Percentiles rank a stretch among this genome's conserved stretches.
phyloP scores from a whole-genome alignment of 2,888 invertebrate species.

The Tromatobia lineatoria region DNA sequence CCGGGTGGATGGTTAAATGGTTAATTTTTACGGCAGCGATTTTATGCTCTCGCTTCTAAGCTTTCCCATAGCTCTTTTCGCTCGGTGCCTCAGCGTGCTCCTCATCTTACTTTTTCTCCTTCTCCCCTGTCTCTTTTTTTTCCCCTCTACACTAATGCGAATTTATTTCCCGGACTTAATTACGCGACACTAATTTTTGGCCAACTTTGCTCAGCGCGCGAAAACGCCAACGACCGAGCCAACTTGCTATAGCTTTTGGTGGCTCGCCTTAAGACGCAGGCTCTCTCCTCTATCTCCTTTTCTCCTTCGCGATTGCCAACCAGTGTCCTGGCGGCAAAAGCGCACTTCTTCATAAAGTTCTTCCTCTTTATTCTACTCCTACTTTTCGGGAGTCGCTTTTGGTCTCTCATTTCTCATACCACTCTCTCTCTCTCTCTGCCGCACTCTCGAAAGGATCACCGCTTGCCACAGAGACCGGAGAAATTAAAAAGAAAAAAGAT shows the following conservation, averaged over 20 bases:
- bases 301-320: slow-evolving; percentile 42
- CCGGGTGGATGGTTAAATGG: slow-evolving; percentile 79
- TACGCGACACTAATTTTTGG: slow-evolving; percentile 84
- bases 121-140: slow-evolving; percentile 48
- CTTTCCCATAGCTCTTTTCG: slow-evolving; percentile 58
- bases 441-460: slow-evolving; percentile 55
- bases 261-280: slow-evolving; percentile 59
- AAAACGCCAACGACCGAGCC: slow-evolving; percentile 71
- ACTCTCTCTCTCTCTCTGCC: slow-evolving; percentile 37
- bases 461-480: slow-evolving; percentile 48
- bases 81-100: slow-evolving; percentile 38
- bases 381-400: slow-evolving; percentile 53
- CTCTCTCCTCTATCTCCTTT: slow-evolving; percentile 48
- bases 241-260: slow-evolving; percentile 64
- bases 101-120: slow-evolving; percentile 25
- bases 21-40: slow-evolving; percentile 82
- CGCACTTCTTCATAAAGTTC: slow-evolving; percentile 56
- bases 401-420: slow-evolving; percentile 40
- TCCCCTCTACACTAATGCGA: slow-evolving; percentile 78
- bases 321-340: slow-evolving; percentile 39
- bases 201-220: slow-evolving; percentile 78
- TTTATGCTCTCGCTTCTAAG: slow-evolving; percentile 74
- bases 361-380: slow-evolving; percentile 51
- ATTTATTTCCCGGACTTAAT: slow-evolving; percentile 83
- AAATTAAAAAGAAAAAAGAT: slow-evolving; percentile 55